Percentiles rank a stretch among this genome's conserved stretches.
Conservation (phyloP, 2,888 invertebrate species). For the Pandemis corylana region DNA sequence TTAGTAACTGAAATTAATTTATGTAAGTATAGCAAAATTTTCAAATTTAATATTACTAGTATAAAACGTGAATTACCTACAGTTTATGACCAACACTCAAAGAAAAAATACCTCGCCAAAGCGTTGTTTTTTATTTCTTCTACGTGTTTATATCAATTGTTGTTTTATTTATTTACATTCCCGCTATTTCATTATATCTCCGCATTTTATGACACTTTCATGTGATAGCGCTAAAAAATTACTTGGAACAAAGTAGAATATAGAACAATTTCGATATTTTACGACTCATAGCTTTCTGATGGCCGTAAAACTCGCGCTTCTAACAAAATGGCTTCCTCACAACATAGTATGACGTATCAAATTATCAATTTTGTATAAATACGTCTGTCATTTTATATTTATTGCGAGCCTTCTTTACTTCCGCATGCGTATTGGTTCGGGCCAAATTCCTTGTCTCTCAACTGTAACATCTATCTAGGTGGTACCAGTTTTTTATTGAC, state of each 20-base stretch:
- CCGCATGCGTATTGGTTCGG: no score
- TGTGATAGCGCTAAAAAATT: slow-evolving; percentile 1
- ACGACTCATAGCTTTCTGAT: slow-evolving; percentile 19
- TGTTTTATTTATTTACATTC: background rate
- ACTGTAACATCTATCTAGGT: no score
- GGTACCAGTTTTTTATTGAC: no score
- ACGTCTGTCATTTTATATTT: no score
- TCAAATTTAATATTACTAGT: no score
- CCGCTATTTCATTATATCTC: slow-evolving; percentile 7
- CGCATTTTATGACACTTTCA: background rate
- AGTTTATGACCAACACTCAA: no score
- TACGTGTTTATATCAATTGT: background rate
- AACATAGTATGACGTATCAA: slow-evolving; percentile 15
- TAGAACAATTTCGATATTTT: slow-evolving; percentile 23
- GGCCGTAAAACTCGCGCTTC: slow-evolving; percentile 1
- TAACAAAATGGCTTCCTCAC: slow-evolving; percentile 20
- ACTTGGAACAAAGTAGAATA: slow-evolving; percentile 25
- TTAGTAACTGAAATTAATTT: no score
- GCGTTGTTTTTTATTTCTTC: background rate
- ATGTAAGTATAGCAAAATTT: no score
- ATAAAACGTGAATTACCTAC: background rate
- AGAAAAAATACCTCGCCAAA: background rate
- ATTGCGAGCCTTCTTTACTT: no score
- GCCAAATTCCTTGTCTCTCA: no score
- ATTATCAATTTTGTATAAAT: background rate